phyloP scores from a whole-genome alignment of 2,888 invertebrate species.

The Stegana nigrithorax region DNA sequence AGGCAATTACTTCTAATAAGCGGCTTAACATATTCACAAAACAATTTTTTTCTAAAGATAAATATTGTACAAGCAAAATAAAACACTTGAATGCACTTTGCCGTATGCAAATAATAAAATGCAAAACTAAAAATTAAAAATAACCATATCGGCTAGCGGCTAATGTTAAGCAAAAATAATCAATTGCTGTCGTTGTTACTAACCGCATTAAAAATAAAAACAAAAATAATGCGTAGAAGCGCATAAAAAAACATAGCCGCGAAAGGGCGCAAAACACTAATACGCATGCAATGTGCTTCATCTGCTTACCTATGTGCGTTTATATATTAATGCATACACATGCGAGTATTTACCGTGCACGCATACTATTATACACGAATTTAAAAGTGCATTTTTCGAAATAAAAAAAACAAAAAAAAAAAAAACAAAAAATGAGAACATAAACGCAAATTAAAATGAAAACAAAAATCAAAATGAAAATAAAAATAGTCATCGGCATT shows the following conservation, averaged over 20 bases:
- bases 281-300: not conserved
- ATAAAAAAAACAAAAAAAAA: not conserved
- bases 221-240: not conserved
- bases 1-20: too few species aligned
- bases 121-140: constrained; percentile 44
- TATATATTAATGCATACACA: too few species aligned
- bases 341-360: too few species aligned
- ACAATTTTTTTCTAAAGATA: too few species aligned
- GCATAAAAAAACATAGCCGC: not conserved
- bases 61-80: constrained; percentile 55
- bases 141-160: too few species aligned
- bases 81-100: constrained; percentile 47
- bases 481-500: not conserved
- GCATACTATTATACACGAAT: too few species aligned
- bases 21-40: too few species aligned
- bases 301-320: too few species aligned
- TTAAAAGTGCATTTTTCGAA: not conserved
- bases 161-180: not conserved
- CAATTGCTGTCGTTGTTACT: not conserved
- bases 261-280: constrained; percentile 1
- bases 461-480: not conserved
- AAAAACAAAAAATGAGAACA: not conserved
- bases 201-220: not conserved
- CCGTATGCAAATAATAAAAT: constrained; percentile 26
- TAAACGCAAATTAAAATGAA: not conserved